Evolutionary conservation across 2,888 invertebrate species (phyloP).

Genomic region (Sepiola atlantica): DNA sequence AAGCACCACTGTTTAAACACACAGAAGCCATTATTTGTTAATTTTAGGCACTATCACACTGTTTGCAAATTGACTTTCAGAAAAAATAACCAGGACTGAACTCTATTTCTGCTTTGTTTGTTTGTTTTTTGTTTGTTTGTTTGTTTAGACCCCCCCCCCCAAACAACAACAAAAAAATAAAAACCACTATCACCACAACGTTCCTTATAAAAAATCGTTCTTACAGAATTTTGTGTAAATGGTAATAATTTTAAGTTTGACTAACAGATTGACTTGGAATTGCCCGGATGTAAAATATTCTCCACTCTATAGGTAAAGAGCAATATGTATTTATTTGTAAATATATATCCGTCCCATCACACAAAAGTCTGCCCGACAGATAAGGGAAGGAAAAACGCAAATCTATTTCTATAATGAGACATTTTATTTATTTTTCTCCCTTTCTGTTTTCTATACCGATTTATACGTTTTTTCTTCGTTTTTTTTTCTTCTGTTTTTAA

Average conservation of each 20-base stretch:
- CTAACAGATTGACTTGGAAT: no score
- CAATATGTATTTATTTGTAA: no score
- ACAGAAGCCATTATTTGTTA: constrained; percentile 19
- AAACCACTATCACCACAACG: no score
- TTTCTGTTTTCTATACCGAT: not conserved
- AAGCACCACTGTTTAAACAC: not conserved
- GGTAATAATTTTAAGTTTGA: not conserved
- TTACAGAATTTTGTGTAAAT: not conserved
- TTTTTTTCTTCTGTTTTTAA: not conserved
- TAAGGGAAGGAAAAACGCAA: no score
- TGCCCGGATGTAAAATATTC: no score
- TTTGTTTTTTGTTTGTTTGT: not conserved
- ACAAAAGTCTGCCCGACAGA: no score
- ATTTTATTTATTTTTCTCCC: not conserved
- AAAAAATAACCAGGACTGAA: not conserved
- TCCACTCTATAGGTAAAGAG: no score
- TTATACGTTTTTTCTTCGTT: not conserved
- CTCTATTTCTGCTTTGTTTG: not conserved
- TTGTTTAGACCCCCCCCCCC: not conserved
- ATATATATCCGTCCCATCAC: no score
- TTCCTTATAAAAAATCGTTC: not conserved
- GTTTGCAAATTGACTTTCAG: not conserved
- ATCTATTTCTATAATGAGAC: no score
- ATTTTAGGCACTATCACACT: constrained; percentile 32
- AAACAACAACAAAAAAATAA: no score